phyloP scores from a whole-genome alignment of 2,888 invertebrate species.

The Oasisia sp. region DNA sequence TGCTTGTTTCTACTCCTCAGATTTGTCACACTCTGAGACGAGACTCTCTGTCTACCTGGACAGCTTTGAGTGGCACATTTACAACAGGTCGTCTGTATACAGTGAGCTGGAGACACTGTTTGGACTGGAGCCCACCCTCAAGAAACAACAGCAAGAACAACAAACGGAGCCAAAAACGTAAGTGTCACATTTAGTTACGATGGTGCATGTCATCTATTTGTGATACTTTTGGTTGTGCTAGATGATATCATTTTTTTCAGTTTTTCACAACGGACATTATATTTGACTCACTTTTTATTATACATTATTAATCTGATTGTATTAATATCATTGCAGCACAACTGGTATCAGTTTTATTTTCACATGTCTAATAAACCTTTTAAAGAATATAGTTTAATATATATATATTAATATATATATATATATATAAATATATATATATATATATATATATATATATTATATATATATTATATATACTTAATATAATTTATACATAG shows the following conservation, averaged over 20 bases:
- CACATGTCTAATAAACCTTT: no score
- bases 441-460: no score
- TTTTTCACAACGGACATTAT: background rate
- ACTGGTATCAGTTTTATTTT: no score
- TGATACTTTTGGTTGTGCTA: background rate
- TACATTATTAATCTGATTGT: no score
- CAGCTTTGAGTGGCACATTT: slow-evolving; percentile 88
- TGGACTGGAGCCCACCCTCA: slow-evolving; percentile 75
- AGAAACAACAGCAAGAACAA: background rate
- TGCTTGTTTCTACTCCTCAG: slow-evolving; percentile 59
- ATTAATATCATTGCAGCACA: no score
- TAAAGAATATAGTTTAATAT: no score
- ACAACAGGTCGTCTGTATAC: slow-evolving; percentile 90
- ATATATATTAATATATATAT: no score
- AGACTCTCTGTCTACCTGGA: slow-evolving; percentile 60
- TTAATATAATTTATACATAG: no score
- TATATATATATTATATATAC: no score
- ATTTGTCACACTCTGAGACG: slow-evolving; percentile 94
- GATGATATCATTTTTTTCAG: background rate
- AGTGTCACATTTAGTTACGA: background rate
- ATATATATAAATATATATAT: no score
- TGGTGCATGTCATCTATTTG: background rate
- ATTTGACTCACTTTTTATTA: no score
- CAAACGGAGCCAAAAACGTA: background rate
- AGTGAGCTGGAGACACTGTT: slow-evolving; percentile 87